Evolutionary conservation across 1,140 invertebrate species (phyloP).

Genomic region (Drosophila littoralis): DNA sequence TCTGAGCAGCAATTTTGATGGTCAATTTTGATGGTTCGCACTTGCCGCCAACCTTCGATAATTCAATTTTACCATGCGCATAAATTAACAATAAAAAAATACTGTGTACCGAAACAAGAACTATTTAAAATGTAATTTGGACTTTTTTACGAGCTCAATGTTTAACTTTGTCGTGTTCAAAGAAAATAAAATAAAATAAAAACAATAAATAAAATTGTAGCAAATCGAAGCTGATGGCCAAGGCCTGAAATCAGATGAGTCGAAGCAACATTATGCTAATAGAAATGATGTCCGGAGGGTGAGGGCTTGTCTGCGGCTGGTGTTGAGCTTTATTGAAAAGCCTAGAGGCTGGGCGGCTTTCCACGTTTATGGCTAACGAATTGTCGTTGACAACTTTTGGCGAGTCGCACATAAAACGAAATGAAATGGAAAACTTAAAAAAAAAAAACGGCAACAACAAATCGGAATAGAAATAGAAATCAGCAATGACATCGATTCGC

Average conservation of each 20-base stretch:
- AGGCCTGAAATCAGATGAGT: conserved; percentile 52
- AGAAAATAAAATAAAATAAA: conserved; percentile 31
- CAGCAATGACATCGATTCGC: conserved; percentile 44
- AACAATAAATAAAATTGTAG: conserved; percentile 76
- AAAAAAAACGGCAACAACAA: conserved; percentile 42
- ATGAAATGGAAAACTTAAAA: conserved; percentile 76
- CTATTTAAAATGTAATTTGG: conserved; percentile 80
- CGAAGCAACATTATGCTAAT: conserved; percentile 74
- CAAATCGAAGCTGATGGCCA: conserved; percentile 59
- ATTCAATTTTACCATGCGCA: conserved; percentile 69
- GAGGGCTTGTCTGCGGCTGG: conserved; percentile 56
- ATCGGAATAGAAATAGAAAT: conserved; percentile 55
- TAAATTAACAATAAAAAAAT: conserved; percentile 76
- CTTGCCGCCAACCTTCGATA: neutral
- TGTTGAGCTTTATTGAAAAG: conserved; percentile 68
- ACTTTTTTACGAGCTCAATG: conserved; percentile 44
- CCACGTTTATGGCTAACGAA: conserved; percentile 55
- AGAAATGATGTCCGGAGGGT: conserved; percentile 43
- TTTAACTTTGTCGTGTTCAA: conserved; percentile 37
- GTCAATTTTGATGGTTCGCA: conserved; percentile 1
- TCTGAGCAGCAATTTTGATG: conserved; percentile 13
- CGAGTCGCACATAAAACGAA: conserved; percentile 75
- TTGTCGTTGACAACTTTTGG: conserved; percentile 76
- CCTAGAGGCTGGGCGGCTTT: conserved; percentile 6
- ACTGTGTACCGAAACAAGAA: conserved; percentile 53